These are phyloP conservation scores for Agrenia bidenticulata DNA, from an alignment of 2,888 invertebrate genomes.

Conservation along the genomic window DNA sequence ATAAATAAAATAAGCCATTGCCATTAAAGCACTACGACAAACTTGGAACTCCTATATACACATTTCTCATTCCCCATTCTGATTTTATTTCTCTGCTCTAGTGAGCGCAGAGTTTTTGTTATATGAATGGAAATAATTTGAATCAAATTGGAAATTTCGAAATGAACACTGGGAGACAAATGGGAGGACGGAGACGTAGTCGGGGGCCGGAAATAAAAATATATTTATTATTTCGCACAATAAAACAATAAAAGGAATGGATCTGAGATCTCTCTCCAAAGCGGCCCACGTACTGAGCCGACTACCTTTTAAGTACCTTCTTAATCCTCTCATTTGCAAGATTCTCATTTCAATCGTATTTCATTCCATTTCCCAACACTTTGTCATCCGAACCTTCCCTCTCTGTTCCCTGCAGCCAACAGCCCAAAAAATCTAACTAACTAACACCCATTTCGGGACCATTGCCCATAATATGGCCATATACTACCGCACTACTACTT, in stretches of 20 bases:
- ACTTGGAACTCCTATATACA: no score
- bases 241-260: conserved; percentile 16
- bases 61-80: no score
- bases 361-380: conserved; percentile 3
- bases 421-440: no score
- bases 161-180: conserved; percentile 7
- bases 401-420: not conserved
- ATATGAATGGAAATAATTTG: conserved; percentile 5
- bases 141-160: conserved; percentile 15
- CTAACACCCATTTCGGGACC: no score
- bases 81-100: no score
- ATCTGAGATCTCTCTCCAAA: not conserved
- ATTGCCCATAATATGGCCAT: no score
- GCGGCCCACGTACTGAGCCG: conserved; percentile 7
- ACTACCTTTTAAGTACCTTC: conserved; percentile 18
- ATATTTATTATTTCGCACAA: conserved; percentile 18
- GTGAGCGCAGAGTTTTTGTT: no score
- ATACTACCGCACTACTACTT: no score
- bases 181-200: not conserved
- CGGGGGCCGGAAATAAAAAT: not conserved
- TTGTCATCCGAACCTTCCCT: conserved; percentile 3
- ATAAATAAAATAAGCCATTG: no score
- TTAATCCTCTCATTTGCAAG: conserved; percentile 20
- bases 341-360: conserved; percentile 13
- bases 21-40: no score